Base-by-base conservation (phyloP, 1,140 invertebrate species). In the Galleria mellonella region DNA sequence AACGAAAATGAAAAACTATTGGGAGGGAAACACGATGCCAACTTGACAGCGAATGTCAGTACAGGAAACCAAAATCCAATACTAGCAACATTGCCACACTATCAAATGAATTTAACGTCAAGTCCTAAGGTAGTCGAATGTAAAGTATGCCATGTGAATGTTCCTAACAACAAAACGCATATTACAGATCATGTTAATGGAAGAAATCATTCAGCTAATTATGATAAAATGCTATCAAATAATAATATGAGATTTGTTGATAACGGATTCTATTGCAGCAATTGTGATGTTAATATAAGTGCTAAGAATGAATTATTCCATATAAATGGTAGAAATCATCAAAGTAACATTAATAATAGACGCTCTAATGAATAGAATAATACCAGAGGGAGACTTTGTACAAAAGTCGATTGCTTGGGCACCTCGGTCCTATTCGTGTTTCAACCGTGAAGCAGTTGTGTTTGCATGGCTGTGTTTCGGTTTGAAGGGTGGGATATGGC, bases 191-290 rank as follows among this genome's bases (percentile, higher is more conserved):
- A 35, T 14, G 7, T 35, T 8, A 7, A 35, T n/a, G 9, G 31
- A 17, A 13, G 8, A n/a, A 30, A 23, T 11, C 28, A 47, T 15
- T 4, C 17, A 0, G 15, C 8, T 7, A 36, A 39, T 8, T 29
- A 33, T 13, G 11, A 43, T 7, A 11, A 43, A 29, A 12, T 32
- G 12, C 15, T 47, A 10, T 35, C 32, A 35, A 14, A 14, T 0
- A 35, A 35, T 14, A 4, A 14, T 11, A 14, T 35, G n/a, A 8
- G 13, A 14, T 14, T 14, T 12, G 32, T 35, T 14, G 3, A 7
- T 4, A 7, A 35, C 10, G 32, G 32, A 10, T 51, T 41, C 12
- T 55, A 52, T 43, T 62, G 59, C 37, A 13, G 47, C 9, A 4
- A 17, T 9, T 62, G 59, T 43, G 32, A 44, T 6, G 7, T 35